These are phyloP conservation scores for Protaetia brevitarsis DNA, from an alignment of 1,140 invertebrate genomes.

Conservation along the genomic window DNA sequence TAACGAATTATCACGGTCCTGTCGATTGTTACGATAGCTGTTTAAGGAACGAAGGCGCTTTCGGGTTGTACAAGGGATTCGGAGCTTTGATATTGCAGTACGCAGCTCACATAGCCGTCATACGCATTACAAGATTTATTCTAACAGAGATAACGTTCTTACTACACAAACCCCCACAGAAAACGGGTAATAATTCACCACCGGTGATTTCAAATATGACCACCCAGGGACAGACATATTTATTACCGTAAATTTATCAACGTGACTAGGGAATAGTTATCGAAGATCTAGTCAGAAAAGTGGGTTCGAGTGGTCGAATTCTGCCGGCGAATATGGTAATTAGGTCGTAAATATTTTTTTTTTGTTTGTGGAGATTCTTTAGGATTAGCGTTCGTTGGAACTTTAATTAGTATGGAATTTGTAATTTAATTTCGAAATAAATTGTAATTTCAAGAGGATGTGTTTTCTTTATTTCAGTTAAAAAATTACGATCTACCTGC, in stretches of 20 bases:
- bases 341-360: no score
- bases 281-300: no score
- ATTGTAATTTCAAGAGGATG: no score
- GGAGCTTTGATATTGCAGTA: constrained; percentile 89
- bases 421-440: no score
- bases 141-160: constrained; percentile 60
- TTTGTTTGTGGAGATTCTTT: no score
- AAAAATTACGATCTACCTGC: no score
- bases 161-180: constrained; percentile 3
- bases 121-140: constrained; percentile 75
- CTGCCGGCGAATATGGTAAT: no score
- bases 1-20: constrained; percentile 72
- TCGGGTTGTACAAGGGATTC: constrained; percentile 92
- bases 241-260: constrained; percentile 21
- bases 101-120: constrained; percentile 75
- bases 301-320: no score
- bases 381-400: no score
- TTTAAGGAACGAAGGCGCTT: constrained; percentile 77
- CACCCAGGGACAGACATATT: constrained; percentile 12
- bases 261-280: no score
- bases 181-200: background rate
- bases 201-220: background rate
- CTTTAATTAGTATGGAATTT: no score
- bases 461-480: no score
- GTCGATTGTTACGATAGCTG: constrained; percentile 90